Percentiles rank a stretch among this genome's conserved stretches.
Evolutionary conservation across 2,113 vertebrate genomes (phyloP).

Genomic region (Himantopus leucocephalus): DNA sequence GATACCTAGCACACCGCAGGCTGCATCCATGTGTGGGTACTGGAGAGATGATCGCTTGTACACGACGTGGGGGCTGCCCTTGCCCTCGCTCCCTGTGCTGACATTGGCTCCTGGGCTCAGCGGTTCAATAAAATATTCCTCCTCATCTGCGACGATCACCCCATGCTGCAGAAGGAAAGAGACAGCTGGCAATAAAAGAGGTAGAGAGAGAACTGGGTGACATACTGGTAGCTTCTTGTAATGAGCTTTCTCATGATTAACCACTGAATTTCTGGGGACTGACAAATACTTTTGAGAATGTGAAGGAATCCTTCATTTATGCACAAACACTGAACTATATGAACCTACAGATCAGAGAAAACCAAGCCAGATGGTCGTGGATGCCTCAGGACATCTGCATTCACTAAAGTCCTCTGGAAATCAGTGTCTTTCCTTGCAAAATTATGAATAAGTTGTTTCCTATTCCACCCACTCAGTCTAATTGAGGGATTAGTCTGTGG

Average conservation of each 20-base stretch:
- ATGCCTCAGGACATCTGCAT: neutral
- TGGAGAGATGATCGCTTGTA: slow-evolving; percentile 96
- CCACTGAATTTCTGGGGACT: neutral
- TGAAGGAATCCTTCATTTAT: neutral
- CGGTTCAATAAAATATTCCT: slow-evolving; percentile 97
- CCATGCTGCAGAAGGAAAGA: slow-evolving; percentile 83
- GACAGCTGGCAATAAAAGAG: neutral
- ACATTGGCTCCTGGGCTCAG: slow-evolving; percentile 81
- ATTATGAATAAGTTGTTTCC: slow-evolving; percentile 10
- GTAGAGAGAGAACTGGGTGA: neutral
- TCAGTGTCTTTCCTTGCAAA: neutral
- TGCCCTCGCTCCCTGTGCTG: slow-evolving; percentile 74
- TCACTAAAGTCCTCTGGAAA: slow-evolving; percentile 17
- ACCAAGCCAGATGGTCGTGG: neutral
- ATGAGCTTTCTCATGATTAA: neutral
- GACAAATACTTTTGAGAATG: neutral
- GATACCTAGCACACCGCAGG: slow-evolving; percentile 94
- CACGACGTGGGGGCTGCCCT: slow-evolving; percentile 92
- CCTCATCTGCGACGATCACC: slow-evolving; percentile 92
- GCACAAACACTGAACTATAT: neutral
- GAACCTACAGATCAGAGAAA: neutral
- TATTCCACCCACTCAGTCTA: neutral
- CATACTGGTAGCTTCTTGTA: accelerated
- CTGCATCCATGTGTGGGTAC: slow-evolving; percentile 92
- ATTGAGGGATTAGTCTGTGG: neutral